Conservation (phyloP, 2,888 invertebrate species). For the Caenorhabditis afra region DNA sequence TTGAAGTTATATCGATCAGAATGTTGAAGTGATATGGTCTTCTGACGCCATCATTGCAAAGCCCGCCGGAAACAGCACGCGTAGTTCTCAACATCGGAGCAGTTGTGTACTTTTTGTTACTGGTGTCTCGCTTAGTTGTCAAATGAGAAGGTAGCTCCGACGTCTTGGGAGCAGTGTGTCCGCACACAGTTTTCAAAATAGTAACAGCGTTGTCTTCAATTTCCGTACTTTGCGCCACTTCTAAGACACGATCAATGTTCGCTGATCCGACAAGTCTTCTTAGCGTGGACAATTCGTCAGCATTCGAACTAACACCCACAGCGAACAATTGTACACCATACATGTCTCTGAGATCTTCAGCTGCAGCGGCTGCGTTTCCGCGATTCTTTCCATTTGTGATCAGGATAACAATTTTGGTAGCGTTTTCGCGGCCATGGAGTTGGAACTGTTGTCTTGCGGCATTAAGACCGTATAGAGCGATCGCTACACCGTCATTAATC, state of each 20-base stretch:
- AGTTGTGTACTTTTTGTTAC: constrained; percentile 61
- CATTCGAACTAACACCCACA: constrained; percentile 73
- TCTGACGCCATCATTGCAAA: constrained; percentile 75
- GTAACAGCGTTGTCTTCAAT: constrained; percentile 60
- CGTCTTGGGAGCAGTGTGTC: constrained; percentile 53
- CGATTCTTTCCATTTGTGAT: constrained; percentile 78
- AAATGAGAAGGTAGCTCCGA: constrained; percentile 46
- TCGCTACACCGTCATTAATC: constrained; percentile 73
- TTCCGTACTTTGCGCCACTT: constrained; percentile 60
- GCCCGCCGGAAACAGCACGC: constrained; percentile 67
- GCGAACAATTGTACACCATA: constrained; percentile 76
- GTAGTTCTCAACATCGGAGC: constrained; percentile 68
- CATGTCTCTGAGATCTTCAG: constrained; percentile 75
- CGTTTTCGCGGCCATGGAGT: constrained; percentile 76
- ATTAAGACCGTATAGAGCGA: constrained; percentile 78
- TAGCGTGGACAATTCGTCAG: constrained; percentile 71
- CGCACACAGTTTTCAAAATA: constrained; percentile 64
- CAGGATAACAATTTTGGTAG: constrained; percentile 75
- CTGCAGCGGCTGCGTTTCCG: constrained; percentile 77
- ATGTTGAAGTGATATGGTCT: constrained; percentile 74
- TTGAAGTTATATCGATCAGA: constrained; percentile 72
- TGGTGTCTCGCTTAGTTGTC: constrained; percentile 62
- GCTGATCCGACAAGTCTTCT: constrained; percentile 70
- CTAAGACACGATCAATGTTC: constrained; percentile 54
- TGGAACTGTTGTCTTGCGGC: constrained; percentile 79